These are phyloP conservation scores for Temnothorax unifasciatus DNA, from an alignment of 2,888 invertebrate species.

Conservation along the genomic window DNA sequence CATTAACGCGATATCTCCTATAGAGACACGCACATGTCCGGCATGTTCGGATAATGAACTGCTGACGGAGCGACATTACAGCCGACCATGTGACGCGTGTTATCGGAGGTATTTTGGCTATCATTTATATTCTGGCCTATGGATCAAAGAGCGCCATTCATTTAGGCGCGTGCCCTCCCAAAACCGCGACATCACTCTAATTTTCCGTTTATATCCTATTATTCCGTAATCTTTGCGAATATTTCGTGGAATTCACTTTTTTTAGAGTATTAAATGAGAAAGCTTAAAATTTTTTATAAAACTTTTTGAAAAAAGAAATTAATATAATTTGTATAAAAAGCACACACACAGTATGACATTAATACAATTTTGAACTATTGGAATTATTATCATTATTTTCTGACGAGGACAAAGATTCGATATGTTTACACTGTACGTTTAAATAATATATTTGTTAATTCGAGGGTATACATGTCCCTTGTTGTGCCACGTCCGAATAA, in stretches of 20 bases:
- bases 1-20: conserved; percentile 34
- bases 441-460: conserved; percentile 17
- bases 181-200: neutral
- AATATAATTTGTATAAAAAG: neutral
- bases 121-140: conserved; percentile 36
- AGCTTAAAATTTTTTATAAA: neutral
- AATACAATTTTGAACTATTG: neutral
- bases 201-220: neutral
- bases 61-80: conserved; percentile 33
- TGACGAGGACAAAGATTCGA: neutral
- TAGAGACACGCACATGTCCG: conserved; percentile 38
- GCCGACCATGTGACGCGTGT: conserved; percentile 5
- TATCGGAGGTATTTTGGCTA: conserved; percentile 33
- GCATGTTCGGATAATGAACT: conserved; percentile 48
- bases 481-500: neutral
- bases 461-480: neutral
- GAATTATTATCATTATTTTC: neutral
- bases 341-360: neutral
- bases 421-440: neutral
- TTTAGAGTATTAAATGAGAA: neutral
- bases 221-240: neutral
- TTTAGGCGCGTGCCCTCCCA: neutral
- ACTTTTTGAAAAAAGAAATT: neutral
- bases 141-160: conserved; percentile 36
- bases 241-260: neutral